Evolutionary conservation across 64 coral and sea anemone species (phyloP), one percentile per base, ranked within the genome.

Genomic region (Actinia tenebrosa): DNA sequence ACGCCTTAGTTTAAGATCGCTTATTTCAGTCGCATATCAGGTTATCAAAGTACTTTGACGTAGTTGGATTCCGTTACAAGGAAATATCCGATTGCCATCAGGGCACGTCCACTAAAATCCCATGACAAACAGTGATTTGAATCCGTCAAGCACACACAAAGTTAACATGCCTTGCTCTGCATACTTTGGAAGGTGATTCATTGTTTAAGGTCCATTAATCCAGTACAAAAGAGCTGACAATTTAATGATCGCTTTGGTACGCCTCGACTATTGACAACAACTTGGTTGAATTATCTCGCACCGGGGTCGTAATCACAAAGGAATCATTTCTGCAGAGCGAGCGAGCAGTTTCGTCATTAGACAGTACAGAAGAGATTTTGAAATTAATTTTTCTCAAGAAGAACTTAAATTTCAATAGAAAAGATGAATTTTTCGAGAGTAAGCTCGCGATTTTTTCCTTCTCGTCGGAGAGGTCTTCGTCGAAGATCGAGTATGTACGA

Each of bases 31-130:
- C 62, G 13, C 56, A 19, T 64, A 66, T 66, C 63, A n/a, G 63
- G 8, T 23, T 66, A 66, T 66, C n/a, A 27, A 26, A 25, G 69
- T 26, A 10, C 26, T 15, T 8, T 75, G 69, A 75, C 69, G 69
- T 75, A 37, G 25, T 10, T 37, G 69, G 69, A n/a, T 75, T 26
- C 25, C 27, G 9, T 75, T 75, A 42, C 69, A 42, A 75, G 25
- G 69, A 75, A 75, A 75, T 75, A 75, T 75, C 69, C 6, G 69
- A 75, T 75, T 75, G 16, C 69, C n/a, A 75, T 75, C 26, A 75
- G 26, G 26, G 25, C 69, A 75, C 69, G 25, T 75, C 27, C 69
- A 26, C 69, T 75, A n/a, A 37, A 42, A 75, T 75, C 69, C 15
- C 64, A 69, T n/a, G 64, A 69, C 64, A 69, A 69, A 69, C 64